Conservation (phyloP, 2,797 vertebrate genomes). For the Apogon hyalosoma region DNA sequence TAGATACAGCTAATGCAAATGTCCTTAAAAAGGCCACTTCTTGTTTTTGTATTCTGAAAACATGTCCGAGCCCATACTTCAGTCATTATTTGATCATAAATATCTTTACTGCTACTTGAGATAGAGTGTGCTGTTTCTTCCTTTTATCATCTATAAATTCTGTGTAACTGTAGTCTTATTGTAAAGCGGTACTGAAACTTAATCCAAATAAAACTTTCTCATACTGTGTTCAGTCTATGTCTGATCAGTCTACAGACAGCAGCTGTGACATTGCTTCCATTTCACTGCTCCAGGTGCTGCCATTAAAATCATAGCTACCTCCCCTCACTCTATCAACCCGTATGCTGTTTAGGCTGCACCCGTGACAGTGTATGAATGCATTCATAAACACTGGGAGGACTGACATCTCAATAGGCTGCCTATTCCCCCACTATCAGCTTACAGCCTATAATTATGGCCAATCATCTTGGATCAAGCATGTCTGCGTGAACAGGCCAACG, state of each 20-base stretch:
- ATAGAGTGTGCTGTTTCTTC: no score
- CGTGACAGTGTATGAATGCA: conserved; percentile 67
- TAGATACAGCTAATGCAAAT: no score
- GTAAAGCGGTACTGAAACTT: no score
- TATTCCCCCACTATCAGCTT: conserved; percentile 85
- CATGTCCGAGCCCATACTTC: no score
- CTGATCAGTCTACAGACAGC: conserved; percentile 20
- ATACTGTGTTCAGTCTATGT: no score
- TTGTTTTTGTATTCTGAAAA: no score
- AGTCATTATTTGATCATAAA: no score
- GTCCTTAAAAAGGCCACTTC: no score
- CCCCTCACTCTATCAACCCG: conserved; percentile 51
- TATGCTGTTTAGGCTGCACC: conserved; percentile 37
- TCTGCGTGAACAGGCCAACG: conserved; percentile 78
- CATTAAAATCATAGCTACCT: conserved; percentile 55
- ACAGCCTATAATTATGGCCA: conserved; percentile 86
- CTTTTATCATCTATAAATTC: no score
- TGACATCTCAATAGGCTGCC: conserved; percentile 83
- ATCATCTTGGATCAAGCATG: conserved; percentile 84
- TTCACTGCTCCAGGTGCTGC: conserved; percentile 75
- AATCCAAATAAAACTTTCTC: no score
- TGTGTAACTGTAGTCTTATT: no score
- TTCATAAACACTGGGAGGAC: conserved; percentile 74
- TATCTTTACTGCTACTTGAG: no score
- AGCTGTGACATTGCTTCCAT: conserved; percentile 54